Conservation (phyloP, 2,888 invertebrate species). For the Pollenia labialis region DNA sequence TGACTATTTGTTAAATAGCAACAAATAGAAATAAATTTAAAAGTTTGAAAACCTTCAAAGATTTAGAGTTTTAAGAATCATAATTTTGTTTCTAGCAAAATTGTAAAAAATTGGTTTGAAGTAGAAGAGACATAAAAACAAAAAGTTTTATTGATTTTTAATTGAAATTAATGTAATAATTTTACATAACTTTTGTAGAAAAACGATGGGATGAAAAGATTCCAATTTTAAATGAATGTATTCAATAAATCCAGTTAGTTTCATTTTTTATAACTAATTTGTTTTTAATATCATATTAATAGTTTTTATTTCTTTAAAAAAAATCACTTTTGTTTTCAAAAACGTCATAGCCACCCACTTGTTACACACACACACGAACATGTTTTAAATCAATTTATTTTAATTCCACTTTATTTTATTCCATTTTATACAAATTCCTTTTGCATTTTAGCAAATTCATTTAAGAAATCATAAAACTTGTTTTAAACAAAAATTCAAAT, state of each 20-base stretch:
- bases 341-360: slow-evolving; percentile 25
- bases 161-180: no score
- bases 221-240: no score
- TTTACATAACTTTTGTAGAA: no score
- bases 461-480: background rate
- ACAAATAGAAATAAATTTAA: slow-evolving; percentile 11
- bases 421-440: background rate
- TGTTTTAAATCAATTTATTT: background rate
- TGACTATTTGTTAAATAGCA: slow-evolving; percentile 23
- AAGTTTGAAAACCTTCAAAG: background rate
- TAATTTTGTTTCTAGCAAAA: background rate
- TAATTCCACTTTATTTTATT: slow-evolving; percentile 13
- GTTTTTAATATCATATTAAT: background rate
- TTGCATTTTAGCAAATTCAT: background rate
- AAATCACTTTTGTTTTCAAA: background rate
- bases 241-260: no score
- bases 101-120: no score
- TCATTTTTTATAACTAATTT: no score
- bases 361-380: background rate
- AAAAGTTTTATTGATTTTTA: no score
- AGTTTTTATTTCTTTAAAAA: background rate
- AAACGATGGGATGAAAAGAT: no score
- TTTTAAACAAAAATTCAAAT: background rate
- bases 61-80: background rate
- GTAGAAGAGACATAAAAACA: no score